A percentile compares a stretch with the other conserved stretches of the same genome.
Evolutionary conservation across 2,888 invertebrate genomes (phyloP).

Genomic region (Thecophora atra): DNA sequence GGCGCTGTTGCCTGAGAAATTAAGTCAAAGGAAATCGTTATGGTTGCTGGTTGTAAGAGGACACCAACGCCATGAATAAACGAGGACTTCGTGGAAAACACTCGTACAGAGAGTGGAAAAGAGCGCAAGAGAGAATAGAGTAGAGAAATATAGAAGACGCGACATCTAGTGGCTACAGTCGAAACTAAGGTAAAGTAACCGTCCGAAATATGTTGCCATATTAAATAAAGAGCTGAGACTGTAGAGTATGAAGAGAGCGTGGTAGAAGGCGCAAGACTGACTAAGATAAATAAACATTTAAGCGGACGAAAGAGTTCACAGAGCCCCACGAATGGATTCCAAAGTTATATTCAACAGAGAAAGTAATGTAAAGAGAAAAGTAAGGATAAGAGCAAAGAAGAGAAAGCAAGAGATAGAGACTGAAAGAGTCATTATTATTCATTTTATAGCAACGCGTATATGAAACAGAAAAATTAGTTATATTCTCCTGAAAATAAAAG

Average conservation of each 20-base stretch:
- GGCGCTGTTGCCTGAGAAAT: not conserved
- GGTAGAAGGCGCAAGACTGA: too few species aligned
- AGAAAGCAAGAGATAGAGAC: not conserved
- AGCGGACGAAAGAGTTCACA: too few species aligned
- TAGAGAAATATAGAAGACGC: not conserved
- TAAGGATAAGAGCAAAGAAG: not conserved
- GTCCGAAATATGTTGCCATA: not conserved
- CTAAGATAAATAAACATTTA: too few species aligned
- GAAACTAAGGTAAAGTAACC: too few species aligned
- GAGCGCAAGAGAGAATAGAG: not conserved
- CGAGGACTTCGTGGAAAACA: not conserved
- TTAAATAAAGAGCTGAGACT: not conserved
- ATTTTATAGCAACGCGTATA: too few species aligned
- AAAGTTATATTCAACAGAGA: too few species aligned
- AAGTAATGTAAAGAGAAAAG: not conserved
- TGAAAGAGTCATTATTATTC: too few species aligned
- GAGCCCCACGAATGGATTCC: too few species aligned
- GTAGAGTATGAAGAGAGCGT: too few species aligned
- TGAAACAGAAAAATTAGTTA: too few species aligned
- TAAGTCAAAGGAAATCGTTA: conserved; percentile 28
- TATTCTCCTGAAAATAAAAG: too few species aligned
- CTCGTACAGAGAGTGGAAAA: not conserved
- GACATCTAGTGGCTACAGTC: not conserved
- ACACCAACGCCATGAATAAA: conserved; percentile 15
- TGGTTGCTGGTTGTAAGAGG: conserved; percentile 23